These are phyloP conservation scores for Lophura swinhoii DNA, from an alignment of 2,797 vertebrate species.

Conservation along the genomic window DNA sequence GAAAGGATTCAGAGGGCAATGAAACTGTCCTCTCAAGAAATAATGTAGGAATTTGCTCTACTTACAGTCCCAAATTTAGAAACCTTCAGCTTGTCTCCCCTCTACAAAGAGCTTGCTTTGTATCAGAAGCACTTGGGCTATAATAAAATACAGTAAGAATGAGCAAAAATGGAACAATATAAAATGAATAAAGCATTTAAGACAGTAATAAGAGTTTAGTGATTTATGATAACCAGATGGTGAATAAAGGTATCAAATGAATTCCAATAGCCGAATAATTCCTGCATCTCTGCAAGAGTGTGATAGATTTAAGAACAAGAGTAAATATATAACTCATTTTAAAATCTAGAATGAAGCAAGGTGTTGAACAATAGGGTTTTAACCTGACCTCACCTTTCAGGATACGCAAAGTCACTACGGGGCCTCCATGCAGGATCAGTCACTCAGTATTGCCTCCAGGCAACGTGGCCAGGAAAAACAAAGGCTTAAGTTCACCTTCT, in stretches of 20 bases:
- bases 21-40: background rate
- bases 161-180: background rate
- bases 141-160: background rate
- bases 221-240: background rate
- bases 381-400: background rate
- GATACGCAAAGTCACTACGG: background rate
- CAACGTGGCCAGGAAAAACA: fast-evolving
- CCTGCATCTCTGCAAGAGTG: background rate
- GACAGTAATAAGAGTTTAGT: background rate
- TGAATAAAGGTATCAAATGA: background rate
- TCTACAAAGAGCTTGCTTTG: conserved; percentile 1
- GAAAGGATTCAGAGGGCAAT: background rate
- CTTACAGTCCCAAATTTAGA: background rate
- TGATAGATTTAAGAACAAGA: background rate
- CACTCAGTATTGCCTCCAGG: background rate
- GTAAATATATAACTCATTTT: background rate
- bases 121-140: background rate
- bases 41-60: background rate
- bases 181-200: background rate
- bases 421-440: background rate
- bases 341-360: background rate
- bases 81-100: background rate
- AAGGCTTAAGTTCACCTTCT: background rate
- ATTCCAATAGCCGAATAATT: background rate
- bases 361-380: background rate